Evolutionary conservation across 1,140 invertebrate genomes (phyloP).

Genomic region (Aphis gossypii): DNA sequence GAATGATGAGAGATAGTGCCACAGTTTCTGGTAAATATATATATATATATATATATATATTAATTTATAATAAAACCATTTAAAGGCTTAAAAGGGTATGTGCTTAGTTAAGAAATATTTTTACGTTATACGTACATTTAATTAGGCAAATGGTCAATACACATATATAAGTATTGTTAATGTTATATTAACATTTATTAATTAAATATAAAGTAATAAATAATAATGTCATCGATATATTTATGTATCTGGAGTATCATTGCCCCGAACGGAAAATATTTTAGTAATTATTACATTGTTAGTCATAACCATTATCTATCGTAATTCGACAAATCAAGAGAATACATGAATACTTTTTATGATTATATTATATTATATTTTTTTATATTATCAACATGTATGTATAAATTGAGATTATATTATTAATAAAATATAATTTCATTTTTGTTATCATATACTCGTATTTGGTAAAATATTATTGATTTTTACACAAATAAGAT

Average conservation of each 20-base stretch:
- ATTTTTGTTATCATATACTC: too few relatives aligned
- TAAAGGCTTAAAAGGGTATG: background rate
- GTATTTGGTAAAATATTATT: too few relatives aligned
- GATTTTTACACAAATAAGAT: background rate
- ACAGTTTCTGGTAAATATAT: background rate
- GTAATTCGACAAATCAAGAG: background rate
- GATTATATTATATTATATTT: background rate
- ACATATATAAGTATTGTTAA: background rate
- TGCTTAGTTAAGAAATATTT: background rate
- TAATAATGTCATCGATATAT: background rate
- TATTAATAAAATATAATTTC: background rate
- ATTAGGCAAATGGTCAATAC: background rate
- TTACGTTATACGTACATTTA: background rate
- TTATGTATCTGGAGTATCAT: background rate
- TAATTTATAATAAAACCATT: background rate
- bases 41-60: background rate
- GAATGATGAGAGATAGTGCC: background rate
- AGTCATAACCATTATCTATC: background rate
- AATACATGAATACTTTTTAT: background rate
- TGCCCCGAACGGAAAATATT: background rate
- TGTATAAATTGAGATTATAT: background rate
- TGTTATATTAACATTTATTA: background rate
- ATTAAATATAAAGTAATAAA: background rate
- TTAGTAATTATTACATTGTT: background rate
- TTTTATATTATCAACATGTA: background rate